phyloP scores from a whole-genome alignment of 2,113 vertebrate genomes.

The Eurystomus gularis region DNA sequence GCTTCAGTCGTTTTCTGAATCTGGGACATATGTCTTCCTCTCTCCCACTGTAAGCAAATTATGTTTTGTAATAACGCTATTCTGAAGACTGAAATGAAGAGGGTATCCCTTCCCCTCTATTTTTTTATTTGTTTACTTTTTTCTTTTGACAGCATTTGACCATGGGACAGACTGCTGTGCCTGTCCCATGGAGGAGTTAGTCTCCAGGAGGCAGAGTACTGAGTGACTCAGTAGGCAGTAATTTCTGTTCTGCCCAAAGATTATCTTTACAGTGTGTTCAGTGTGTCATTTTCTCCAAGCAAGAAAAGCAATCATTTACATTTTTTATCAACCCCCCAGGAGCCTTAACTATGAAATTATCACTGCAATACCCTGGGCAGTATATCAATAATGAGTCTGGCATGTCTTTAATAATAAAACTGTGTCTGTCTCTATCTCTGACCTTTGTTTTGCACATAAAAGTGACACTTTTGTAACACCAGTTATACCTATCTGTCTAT shows the following conservation, averaged over 20 bases:
- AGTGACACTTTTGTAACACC: not conserved
- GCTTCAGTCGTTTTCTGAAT: not conserved
- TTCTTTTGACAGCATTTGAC: not conserved
- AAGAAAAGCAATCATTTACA: not conserved
- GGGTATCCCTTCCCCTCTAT: not conserved
- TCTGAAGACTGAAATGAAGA: not conserved
- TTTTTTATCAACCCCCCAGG: not conserved
- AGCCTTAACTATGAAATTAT: not conserved
- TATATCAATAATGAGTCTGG: not conserved
- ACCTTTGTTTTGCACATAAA: not conserved
- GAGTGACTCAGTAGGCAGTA: not conserved
- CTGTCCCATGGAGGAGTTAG: not conserved
- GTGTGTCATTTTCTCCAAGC: not conserved
- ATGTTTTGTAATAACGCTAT: not conserved
- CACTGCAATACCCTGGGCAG: not conserved
- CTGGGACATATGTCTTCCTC: not conserved
- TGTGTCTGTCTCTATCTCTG: not conserved
- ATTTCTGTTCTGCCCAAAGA: not conserved
- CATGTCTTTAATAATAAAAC: slow-evolving; percentile 10
- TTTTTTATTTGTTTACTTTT: not conserved
- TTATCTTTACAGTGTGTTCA: not conserved
- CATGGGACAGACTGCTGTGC: not conserved
- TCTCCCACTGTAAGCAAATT: not conserved
- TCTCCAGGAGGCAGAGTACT: not conserved
- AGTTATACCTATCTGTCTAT: not conserved